Evolutionary conservation across 2,113 vertebrate species (phyloP).

Genomic region (Sialia sialis): DNA sequence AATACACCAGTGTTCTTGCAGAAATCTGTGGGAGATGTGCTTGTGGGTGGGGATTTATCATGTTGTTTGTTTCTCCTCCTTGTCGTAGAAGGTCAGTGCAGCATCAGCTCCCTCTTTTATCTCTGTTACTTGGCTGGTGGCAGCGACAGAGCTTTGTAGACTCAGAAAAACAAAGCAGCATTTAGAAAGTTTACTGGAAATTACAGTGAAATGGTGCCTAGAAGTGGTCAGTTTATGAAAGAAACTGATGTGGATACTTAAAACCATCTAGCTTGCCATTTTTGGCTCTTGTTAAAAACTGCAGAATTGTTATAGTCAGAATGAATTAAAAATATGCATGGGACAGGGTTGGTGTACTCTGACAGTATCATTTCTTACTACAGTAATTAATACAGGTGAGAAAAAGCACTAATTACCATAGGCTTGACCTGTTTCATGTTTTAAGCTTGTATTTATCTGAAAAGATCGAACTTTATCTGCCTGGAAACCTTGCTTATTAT

Average conservation of each 20-base stretch:
- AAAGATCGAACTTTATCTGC: not conserved
- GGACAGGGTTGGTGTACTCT: not conserved
- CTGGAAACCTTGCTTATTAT: not conserved
- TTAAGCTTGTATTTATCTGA: not conserved
- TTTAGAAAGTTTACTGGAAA: not conserved
- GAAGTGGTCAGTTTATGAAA: not conserved
- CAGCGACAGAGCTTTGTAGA: rapidly evolving
- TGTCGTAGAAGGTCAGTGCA: not conserved
- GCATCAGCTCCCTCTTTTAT: not conserved
- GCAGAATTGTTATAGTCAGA: not conserved
- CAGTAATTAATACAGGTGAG: not conserved
- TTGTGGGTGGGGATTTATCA: not conserved
- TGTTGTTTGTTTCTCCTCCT: not conserved
- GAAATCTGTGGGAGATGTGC: not conserved
- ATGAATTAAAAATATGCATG: not conserved
- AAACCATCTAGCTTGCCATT: not conserved
- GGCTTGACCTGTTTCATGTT: rapidly evolving
- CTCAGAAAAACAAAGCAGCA: not conserved
- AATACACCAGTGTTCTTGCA: not conserved
- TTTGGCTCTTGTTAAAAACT: not conserved
- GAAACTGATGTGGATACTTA: not conserved
- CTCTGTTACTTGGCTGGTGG: not conserved
- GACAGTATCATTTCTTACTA: not conserved
- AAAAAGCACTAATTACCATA: not conserved
- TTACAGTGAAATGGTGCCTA: not conserved